Evolutionary conservation across 1,140 invertebrate genomes (phyloP).

Genomic region (Uloborus diversus): DNA sequence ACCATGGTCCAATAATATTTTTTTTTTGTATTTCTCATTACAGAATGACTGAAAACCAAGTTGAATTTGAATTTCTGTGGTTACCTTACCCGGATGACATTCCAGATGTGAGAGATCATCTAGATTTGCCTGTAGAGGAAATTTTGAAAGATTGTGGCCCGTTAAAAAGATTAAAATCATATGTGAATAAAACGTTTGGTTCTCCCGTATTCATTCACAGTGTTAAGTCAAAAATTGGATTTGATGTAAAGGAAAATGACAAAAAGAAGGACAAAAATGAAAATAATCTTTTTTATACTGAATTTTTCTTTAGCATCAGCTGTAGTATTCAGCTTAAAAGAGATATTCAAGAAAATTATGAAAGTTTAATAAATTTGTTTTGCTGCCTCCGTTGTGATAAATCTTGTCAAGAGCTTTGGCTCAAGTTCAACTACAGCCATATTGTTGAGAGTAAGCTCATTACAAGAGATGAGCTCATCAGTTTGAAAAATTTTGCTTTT

Average conservation of each 20-base stretch:
- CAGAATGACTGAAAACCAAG: not conserved
- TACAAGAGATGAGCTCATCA: not conserved
- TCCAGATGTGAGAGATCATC: not conserved
- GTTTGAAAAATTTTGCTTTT: conserved; percentile 25
- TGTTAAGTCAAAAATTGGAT: conserved; percentile 2
- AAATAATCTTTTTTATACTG: conserved; percentile 3
- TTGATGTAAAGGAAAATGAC: not conserved
- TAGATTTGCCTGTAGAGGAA: not conserved
- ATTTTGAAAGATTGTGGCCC: not conserved
- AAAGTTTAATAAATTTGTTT: conserved; percentile 17
- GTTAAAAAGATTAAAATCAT: conserved; percentile 2
- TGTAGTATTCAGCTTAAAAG: conserved; percentile 6
- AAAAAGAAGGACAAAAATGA: not conserved
- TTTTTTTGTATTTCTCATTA: too few species aligned
- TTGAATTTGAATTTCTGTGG: conserved; percentile 33
- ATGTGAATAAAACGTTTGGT: not conserved
- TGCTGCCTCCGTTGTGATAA: not conserved
- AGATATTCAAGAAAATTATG: not conserved
- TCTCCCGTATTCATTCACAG: conserved; percentile 13
- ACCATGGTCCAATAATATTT: too few species aligned
- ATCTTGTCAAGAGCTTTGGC: not conserved
- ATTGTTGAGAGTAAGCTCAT: not conserved
- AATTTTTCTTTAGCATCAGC: conserved; percentile 4
- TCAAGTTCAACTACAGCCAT: not conserved
- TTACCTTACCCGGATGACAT: not conserved